These are phyloP conservation scores for Popillia japonica DNA, from an alignment of 1,140 invertebrate species.

Conservation along the genomic window DNA sequence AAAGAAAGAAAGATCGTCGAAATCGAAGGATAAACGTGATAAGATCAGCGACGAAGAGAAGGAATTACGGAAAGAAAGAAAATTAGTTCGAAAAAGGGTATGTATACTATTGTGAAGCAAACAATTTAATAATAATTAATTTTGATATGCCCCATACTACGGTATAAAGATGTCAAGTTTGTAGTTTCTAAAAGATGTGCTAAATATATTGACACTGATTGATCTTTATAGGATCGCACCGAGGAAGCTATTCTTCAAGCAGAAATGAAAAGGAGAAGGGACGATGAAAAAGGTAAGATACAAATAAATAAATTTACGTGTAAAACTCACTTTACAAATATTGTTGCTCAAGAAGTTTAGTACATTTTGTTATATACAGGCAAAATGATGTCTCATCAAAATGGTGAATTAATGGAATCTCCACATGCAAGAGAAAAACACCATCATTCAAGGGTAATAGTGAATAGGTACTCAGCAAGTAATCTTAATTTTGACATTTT, in stretches of 20 bases:
- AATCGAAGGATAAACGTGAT: slow-evolving; percentile 67
- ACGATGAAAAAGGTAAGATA: slow-evolving; percentile 74
- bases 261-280: slow-evolving; percentile 77
- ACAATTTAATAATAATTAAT: too few relatives aligned
- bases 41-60: slow-evolving; percentile 70
- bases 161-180: too few relatives aligned
- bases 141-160: too few relatives aligned
- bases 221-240: slow-evolving; percentile 67
- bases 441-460: slow-evolving; percentile 64
- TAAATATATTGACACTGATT: neutral
- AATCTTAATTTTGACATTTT: slow-evolving; percentile 13
- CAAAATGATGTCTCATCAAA: slow-evolving; percentile 64
- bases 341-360: slow-evolving; percentile 38
- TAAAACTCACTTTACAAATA: slow-evolving; percentile 19
- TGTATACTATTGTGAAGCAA: too few relatives aligned
- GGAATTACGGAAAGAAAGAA: slow-evolving; percentile 78
- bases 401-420: slow-evolving; percentile 66
- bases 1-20: slow-evolving; percentile 74
- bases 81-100: slow-evolving; percentile 77
- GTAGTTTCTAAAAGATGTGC: too few relatives aligned
- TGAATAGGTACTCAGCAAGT: neutral
- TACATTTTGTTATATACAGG: slow-evolving; percentile 29
- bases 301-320: neutral
- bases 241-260: slow-evolving; percentile 68
- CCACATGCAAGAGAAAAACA: slow-evolving; percentile 64